Conservation (phyloP, 2,888 invertebrate genomes). For the Drosophila peninsularis region DNA sequence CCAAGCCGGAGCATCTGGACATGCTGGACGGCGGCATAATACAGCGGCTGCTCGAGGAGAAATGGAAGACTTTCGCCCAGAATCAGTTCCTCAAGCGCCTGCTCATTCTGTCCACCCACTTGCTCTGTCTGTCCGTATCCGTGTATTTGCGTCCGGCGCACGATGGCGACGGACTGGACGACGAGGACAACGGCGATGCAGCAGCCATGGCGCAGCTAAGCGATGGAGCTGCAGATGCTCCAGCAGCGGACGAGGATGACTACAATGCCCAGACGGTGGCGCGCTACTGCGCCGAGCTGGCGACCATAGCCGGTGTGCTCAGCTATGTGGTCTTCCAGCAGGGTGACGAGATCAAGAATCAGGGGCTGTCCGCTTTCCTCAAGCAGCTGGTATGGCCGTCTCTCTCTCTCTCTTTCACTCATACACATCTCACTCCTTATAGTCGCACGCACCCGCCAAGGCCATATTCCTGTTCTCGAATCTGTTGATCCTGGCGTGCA, state of each 20-base stretch:
- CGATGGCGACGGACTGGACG: conserved; percentile 72
- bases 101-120: conserved; percentile 93
- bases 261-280: conserved; percentile 85
- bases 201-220: conserved; percentile 48
- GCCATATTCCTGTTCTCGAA: conserved; percentile 96
- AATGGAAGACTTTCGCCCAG: conserved; percentile 99
- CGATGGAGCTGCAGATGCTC: conserved; percentile 1
- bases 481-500: conserved; percentile 93
- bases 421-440: conserved; percentile 36
- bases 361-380: conserved; percentile 94
- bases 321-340: conserved; percentile 96
- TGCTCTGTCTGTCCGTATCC: conserved; percentile 94
- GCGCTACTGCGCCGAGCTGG: conserved; percentile 92
- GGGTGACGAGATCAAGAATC: conserved; percentile 97
- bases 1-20: conserved; percentile 98
- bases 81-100: conserved; percentile 96
- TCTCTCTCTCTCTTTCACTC: neutral
- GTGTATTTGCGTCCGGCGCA: conserved; percentile 94
- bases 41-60: conserved; percentile 97
- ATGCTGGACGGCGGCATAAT: conserved; percentile 99
- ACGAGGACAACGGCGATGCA: conserved; percentile 44
- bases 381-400: conserved; percentile 91
- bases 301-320: conserved; percentile 93
- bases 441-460: conserved; percentile 98
- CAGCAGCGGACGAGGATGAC: conserved; percentile 54